Percentiles rank a stretch among this genome's conserved stretches.
Conservation (phyloP, 64 coral and sea anemone genomes). For the Pachyseris speciosa region DNA sequence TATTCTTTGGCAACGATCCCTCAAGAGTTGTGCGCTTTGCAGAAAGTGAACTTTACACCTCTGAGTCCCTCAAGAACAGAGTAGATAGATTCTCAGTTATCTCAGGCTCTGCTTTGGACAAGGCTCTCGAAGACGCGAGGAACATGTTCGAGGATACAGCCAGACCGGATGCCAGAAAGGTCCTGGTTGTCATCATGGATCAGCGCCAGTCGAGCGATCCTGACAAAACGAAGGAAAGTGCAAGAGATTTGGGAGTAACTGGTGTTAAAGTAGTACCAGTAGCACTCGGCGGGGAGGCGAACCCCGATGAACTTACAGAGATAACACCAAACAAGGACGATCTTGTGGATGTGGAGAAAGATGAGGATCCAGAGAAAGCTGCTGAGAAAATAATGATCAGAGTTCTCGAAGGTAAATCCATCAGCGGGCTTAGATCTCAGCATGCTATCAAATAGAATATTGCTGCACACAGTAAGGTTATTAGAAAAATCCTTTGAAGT, state of each 20-base stretch:
- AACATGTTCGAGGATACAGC: conserved; percentile 61
- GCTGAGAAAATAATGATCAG: conserved; percentile 46
- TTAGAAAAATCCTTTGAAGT: no score
- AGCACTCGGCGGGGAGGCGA: conserved; percentile 38
- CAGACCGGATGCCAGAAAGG: conserved; percentile 73
- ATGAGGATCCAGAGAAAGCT: conserved; percentile 26
- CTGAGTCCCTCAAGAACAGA: not conserved
- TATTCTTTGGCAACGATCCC: conserved; percentile 43
- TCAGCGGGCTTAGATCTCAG: not conserved
- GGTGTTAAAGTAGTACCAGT: conserved; percentile 71
- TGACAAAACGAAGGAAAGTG: not conserved
- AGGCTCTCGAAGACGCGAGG: conserved; percentile 51
- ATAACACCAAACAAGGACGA: conserved; percentile 54
- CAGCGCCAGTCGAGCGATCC: not conserved
- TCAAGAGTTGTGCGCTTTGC: conserved; percentile 18
- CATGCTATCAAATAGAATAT: not conserved
- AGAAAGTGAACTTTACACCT: conserved; percentile 1
- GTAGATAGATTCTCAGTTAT: not conserved
- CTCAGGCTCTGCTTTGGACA: conserved; percentile 33
- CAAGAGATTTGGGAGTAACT: not conserved
- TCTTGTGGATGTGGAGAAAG: conserved; percentile 35
- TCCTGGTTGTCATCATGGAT: conserved; percentile 66
- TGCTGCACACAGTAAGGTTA: no score
- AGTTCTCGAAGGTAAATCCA: conserved; percentile 36
- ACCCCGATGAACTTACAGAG: conserved; percentile 19